Evolutionary conservation across 2,797 vertebrate genomes (phyloP), one percentile per base, ranked within the genome.

Genomic region (Salarias fasciatus): DNA sequence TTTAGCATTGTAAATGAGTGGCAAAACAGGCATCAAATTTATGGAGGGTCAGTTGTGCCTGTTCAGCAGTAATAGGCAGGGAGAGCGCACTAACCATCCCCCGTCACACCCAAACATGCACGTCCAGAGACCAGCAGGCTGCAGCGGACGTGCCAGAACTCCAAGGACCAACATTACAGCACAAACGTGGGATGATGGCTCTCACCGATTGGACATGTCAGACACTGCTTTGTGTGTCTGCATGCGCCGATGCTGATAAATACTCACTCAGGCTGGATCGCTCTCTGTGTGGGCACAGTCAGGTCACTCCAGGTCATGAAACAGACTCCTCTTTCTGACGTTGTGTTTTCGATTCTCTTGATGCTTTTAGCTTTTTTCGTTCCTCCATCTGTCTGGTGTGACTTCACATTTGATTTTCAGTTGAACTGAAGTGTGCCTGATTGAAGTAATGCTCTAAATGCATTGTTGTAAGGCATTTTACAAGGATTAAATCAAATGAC

Each of bases 241-340:
- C 86, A 81, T 88, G 77, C 44, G 5, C 29, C 72, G 33, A 43
- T 37, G 61, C 68, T 83, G 66, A 87, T 87, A 72, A 88, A 75
- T 51, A 45, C 59, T 67, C 38, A 41, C 47, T 58, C 50, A 41
- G 53, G 42, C 42, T 33, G 51, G 36, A 54, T 50, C 48, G 15
- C 49, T 7, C 52, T 57, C 50, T 9, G 47, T 0, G 38, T 40
- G 18, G 63, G 14, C 44, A 44, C 10, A 8, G 3, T 24, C 10
- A 8, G 58, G 50, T 71, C 56, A 55, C 10, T 29, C 6, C 6
- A 41, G 71, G 76, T 69, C 66, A 63, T 3, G 6, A 31, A 69
- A 65, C 49, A 3, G 33, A 38, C 5, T 29, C 42, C 11, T 28
- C 11, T 30, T 31, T 14, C 33, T 68, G 33, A 28, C 28, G 31